Base-by-base conservation (phyloP, 2,113 vertebrate genomes). In the Elephantulus edwardii region DNA sequence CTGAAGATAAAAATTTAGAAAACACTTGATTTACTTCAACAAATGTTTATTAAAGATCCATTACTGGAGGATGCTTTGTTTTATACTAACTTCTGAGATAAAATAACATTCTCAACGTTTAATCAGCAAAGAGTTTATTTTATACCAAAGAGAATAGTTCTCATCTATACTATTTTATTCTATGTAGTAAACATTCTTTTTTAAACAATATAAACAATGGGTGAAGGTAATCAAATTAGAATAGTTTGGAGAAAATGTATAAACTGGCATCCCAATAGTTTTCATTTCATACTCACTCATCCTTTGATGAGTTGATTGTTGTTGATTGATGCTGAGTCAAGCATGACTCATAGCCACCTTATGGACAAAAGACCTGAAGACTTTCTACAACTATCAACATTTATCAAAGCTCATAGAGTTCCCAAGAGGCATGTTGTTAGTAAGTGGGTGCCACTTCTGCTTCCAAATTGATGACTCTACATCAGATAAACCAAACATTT, bases 21-120 rank as follows among this genome's bases (percentile, higher is more conserved):
- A 93, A 88, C 40, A 87, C 17, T 78, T 82, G 10, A 58, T 82
- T 91, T 91, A 86, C 71, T 42, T 90, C 17, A 70, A 78, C 12
- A 84, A 89, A 87, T 80, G 87, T 92, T 94, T 92, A 68, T 79
- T 44, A n/a, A 70, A 5, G 48, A 58, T 4, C 5, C 30, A 77
- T 78, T 75, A 38, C 71, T 88, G 46, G 42, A 90, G 93, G 93
- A 62, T 28, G 81, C 7, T 86, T 88, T 86, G 48, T 75, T 89
- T 89, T 11, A n/a, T 85, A 75, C 26, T 80, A 88, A 90, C 79
- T 46, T 19, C 52, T 88, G 40, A 38, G 92, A 5, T 30, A 75
- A 94, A 95, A 66, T 89, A 83, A 58, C 8, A 62, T 14, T 78
- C 50, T 95, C 33, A 79, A 70, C 62, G 13, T 64, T 86, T 77